phyloP scores from a whole-genome alignment of 2,113 vertebrate species.

The Tragelaphus buxtoni region DNA sequence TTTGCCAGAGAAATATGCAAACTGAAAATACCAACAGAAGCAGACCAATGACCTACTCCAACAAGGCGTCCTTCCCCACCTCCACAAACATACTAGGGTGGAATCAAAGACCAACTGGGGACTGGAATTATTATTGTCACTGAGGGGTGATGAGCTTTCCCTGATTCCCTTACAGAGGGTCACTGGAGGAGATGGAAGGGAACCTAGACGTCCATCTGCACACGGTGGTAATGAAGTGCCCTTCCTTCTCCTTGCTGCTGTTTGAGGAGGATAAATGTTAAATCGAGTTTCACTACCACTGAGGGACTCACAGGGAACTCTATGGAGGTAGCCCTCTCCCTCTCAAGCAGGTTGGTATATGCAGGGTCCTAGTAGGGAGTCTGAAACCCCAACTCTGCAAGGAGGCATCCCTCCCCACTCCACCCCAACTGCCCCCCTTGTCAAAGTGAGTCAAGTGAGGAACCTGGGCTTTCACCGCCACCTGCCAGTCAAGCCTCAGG shows the following conservation, averaged over 20 bases:
- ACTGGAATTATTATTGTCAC: background rate
- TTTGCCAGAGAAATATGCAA: background rate
- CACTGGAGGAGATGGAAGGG: background rate
- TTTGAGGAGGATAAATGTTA: background rate
- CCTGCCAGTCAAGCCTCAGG: too few relatives aligned
- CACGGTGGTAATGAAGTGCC: background rate
- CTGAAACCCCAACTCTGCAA: background rate
- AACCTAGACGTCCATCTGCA: background rate
- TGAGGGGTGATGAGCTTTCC: background rate
- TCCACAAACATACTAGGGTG: background rate
- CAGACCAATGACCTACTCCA: too few relatives aligned
- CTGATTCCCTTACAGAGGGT: rapidly evolving
- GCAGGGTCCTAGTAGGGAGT: background rate
- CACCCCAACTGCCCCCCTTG: background rate
- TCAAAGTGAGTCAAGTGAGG: background rate
- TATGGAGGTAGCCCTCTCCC: background rate
- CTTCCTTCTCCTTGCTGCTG: background rate
- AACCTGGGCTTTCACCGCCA: background rate
- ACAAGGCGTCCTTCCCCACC: rapidly evolving
- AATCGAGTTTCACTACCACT: background rate
- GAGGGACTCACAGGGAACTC: background rate
- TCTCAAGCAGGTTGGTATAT: background rate
- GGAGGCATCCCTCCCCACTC: too few relatives aligned
- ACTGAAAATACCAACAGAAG: background rate
- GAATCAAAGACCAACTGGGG: background rate